Evolutionary conservation across 2,888 invertebrate species (phyloP).

Genomic region (Sepiola atlantica): DNA sequence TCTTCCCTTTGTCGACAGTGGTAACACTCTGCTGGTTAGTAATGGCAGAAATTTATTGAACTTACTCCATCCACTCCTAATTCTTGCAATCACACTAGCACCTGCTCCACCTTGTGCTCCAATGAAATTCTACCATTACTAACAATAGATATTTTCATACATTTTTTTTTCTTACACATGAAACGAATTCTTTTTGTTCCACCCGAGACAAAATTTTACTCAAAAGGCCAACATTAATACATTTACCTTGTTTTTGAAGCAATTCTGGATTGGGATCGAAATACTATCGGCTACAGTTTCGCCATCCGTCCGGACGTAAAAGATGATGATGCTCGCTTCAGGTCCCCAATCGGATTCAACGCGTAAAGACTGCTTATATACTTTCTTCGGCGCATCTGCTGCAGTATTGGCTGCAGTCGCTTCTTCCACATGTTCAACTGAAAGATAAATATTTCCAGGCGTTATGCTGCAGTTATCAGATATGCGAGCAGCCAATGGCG

Average conservation of each 20-base stretch:
- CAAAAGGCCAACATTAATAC: constrained; percentile 51
- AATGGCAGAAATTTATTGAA: too few species aligned
- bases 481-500: background rate
- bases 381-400: constrained; percentile 38
- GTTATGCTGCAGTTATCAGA: background rate
- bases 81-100: background rate
- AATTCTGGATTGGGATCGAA: constrained; percentile 78
- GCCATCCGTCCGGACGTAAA: constrained; percentile 78
- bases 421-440: background rate
- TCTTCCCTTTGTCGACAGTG: too few species aligned
- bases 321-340: constrained; percentile 75
- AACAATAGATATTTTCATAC: background rate
- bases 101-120: background rate
- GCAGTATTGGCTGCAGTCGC: background rate
- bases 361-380: constrained; percentile 55
- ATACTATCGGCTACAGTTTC: constrained; percentile 79
- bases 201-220: constrained; percentile 54
- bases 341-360: constrained; percentile 58
- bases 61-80: background rate
- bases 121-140: background rate
- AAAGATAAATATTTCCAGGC: background rate
- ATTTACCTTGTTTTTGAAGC: constrained; percentile 79
- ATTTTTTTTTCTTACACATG: background rate
- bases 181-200: too few species aligned
- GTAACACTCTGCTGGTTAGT: too few species aligned